phyloP scores from a whole-genome alignment of 2,797 vertebrate species.

The Sebastes miniatus region DNA sequence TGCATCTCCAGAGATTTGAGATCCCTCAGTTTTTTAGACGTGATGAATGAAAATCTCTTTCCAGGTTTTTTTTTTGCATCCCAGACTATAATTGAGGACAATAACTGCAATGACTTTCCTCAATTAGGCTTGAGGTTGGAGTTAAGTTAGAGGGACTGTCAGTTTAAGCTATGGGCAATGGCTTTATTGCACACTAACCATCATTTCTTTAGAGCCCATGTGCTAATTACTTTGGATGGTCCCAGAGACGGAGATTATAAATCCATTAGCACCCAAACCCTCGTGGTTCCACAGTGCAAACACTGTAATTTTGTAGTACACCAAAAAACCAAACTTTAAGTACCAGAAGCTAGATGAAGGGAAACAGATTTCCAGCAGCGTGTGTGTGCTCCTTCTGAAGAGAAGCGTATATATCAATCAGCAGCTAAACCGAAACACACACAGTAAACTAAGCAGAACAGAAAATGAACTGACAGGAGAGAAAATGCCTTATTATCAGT shows the following conservation, averaged over 20 bases:
- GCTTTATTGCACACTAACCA: slow-evolving; percentile 98
- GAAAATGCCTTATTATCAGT: slow-evolving; percentile 32
- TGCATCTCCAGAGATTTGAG: slow-evolving; percentile 46
- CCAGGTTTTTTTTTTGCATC: slow-evolving; percentile 42
- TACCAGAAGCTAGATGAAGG: slow-evolving; percentile 55
- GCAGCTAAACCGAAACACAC: slow-evolving; percentile 47
- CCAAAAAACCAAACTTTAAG: slow-evolving; percentile 62
- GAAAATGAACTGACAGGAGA: slow-evolving; percentile 36
- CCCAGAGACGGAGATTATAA: slow-evolving; percentile 90
- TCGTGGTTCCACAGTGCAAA: slow-evolving; percentile 76
- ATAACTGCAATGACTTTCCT: slow-evolving; percentile 88
- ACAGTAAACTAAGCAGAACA: slow-evolving; percentile 37
- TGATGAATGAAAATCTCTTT: slow-evolving; percentile 61
- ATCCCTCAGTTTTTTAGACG: slow-evolving; percentile 50
- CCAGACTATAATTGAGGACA: slow-evolving; percentile 85
- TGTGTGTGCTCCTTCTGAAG: slow-evolving; percentile 16
- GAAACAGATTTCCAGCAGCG: slow-evolving; percentile 53
- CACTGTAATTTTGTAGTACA: slow-evolving; percentile 72
- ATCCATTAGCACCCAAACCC: slow-evolving; percentile 90
- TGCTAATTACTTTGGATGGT: slow-evolving; percentile 95
- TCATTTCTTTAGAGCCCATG: slow-evolving; percentile 93
- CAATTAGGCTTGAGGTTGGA: slow-evolving; percentile 92
- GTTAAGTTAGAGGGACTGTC: slow-evolving; percentile 91
- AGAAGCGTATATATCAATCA: slow-evolving; percentile 53
- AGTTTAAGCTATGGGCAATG: slow-evolving; percentile 91